A percentile compares a stretch with the other conserved stretches of the same genome.
phyloP scores from a whole-genome alignment of 2,888 invertebrate species.

The Drosophila incognita region DNA sequence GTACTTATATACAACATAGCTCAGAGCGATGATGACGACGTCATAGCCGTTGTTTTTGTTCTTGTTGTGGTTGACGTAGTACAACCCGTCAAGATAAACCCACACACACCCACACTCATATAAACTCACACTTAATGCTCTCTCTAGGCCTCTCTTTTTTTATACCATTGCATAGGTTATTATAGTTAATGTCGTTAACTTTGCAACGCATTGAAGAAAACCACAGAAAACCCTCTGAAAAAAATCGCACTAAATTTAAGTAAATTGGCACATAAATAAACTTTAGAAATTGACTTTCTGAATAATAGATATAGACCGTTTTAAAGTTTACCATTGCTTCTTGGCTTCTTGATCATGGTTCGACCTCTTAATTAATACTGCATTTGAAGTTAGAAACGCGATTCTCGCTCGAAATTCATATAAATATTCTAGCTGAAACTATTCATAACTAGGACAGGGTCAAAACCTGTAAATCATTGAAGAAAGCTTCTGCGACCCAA shows the following conservation, averaged over 20 bases:
- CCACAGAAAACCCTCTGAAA: background rate
- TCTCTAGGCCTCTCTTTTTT: conserved; percentile 38
- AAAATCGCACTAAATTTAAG: background rate
- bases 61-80: conserved; percentile 50
- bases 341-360: background rate
- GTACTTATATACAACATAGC: conserved; percentile 32
- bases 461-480: background rate
- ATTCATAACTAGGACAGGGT: background rate
- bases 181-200: background rate
- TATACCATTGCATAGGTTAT: background rate
- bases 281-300: background rate
- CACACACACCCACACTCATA: conserved; percentile 13
- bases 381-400: background rate
- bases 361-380: background rate
- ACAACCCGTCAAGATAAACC: conserved; percentile 39
- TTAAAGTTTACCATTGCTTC: no score
- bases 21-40: conserved; percentile 40
- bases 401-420: background rate
- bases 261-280: background rate
- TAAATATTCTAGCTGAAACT: background rate
- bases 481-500: background rate
- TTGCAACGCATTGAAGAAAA: background rate
- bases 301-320: background rate
- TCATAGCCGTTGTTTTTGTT: conserved; percentile 22
- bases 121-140: conserved; percentile 22